phyloP scores from a whole-genome alignment of 2,113 vertebrate species.

The Orientallactaga bullata region DNA sequence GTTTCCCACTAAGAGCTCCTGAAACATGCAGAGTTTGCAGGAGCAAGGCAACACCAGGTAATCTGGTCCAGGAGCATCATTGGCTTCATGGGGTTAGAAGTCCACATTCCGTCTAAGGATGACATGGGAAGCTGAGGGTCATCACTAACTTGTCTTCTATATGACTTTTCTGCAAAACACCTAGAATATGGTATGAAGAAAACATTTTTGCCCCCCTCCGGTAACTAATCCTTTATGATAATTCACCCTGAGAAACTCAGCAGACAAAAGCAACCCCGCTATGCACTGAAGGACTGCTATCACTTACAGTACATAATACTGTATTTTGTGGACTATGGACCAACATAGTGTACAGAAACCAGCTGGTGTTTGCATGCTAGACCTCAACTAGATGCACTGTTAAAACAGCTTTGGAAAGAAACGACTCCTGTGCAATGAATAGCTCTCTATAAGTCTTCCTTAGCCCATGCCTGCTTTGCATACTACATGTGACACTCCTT shows the following conservation, averaged over 20 bases:
- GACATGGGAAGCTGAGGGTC: background rate
- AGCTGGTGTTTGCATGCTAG: background rate
- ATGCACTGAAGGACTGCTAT: background rate
- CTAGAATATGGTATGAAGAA: background rate
- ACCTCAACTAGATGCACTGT: background rate
- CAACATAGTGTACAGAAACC: background rate
- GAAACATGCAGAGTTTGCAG: background rate
- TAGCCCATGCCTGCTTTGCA: background rate
- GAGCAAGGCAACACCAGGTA: too few relatives aligned
- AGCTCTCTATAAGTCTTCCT: background rate
- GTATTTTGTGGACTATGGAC: too few relatives aligned
- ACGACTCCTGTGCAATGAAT: background rate
- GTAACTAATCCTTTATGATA: background rate
- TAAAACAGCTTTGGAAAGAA: background rate
- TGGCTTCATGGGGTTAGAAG: background rate
- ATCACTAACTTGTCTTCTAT: background rate
- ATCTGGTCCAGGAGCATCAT: background rate
- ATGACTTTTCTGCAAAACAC: background rate
- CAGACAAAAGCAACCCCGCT: background rate
- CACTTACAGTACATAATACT: background rate
- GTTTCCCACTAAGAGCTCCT: background rate
- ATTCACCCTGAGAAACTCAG: background rate
- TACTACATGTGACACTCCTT: background rate
- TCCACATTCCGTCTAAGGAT: background rate
- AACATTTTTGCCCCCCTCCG: background rate